Percentiles rank a stretch among this genome's conserved stretches.
Conservation (phyloP, 2,113 vertebrate genomes). For the Climacteris rufus region DNA sequence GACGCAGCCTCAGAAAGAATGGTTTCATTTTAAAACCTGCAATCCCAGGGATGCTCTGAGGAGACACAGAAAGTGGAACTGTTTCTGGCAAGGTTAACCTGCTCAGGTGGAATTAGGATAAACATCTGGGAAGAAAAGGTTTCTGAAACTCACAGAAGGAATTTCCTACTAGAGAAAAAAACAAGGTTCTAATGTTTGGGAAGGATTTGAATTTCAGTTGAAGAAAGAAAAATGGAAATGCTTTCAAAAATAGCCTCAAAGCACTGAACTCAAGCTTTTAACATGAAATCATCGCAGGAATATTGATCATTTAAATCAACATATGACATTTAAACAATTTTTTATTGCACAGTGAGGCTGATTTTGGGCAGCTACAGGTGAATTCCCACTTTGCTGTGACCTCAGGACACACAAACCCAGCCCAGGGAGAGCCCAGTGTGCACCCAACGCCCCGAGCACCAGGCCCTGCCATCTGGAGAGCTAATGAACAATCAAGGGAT, state of each 20-base stretch:
- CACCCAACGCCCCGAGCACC: constrained; percentile 69
- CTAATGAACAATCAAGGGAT: constrained; percentile 85
- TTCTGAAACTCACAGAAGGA: neutral
- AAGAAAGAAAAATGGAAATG: neutral
- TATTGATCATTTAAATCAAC: neutral
- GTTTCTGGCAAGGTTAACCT: neutral
- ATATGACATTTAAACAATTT: neutral
- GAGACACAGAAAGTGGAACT: neutral
- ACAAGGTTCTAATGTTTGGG: neutral
- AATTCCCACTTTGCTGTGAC: constrained; percentile 54
- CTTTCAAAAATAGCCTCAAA: neutral
- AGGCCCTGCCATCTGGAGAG: constrained; percentile 85
- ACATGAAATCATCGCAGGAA: neutral
- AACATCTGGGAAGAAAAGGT: neutral
- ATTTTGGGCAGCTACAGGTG: constrained; percentile 39
- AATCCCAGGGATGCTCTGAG: neutral
- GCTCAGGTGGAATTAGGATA: neutral
- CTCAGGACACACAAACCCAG: constrained; percentile 17
- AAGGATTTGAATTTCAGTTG: neutral
- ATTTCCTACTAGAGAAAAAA: neutral
- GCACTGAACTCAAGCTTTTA: neutral
- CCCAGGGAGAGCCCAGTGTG: constrained; percentile 53
- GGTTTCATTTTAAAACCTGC: neutral
- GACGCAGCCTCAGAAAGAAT: neutral
- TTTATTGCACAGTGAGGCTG: constrained; percentile 50